These are phyloP conservation scores for Gallinago paraguaiae DNA, from an alignment of 2,113 vertebrate genomes.

Conservation along the genomic window DNA sequence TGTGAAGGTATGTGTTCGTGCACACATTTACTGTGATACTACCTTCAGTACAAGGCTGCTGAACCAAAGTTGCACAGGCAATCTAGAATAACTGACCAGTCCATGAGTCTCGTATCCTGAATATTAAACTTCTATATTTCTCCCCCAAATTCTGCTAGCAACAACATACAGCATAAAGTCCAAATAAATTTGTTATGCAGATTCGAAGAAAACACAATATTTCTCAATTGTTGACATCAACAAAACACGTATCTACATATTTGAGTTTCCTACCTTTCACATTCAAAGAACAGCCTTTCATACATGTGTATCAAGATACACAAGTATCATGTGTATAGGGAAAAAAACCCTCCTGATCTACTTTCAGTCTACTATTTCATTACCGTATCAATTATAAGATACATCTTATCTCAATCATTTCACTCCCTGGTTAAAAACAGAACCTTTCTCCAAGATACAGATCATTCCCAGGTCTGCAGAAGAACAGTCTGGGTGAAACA, in stretches of 20 bases:
- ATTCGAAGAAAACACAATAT: background rate
- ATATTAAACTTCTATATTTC: background rate
- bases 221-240: background rate
- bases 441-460: background rate
- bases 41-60: background rate
- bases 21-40: background rate
- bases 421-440: background rate
- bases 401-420: background rate
- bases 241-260: background rate
- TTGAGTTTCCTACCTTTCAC: background rate
- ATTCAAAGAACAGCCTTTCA: background rate
- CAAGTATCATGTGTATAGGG: too few species aligned
- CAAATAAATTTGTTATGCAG: background rate
- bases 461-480: background rate
- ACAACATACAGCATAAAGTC: background rate
- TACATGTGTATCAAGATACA: background rate
- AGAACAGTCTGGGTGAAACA: background rate
- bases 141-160: background rate
- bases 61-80: background rate
- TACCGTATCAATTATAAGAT: background rate
- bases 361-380: background rate
- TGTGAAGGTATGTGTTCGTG: background rate
- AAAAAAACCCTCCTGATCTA: background rate
- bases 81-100: background rate
- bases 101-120: background rate